These are phyloP conservation scores for Aptenodytes forsteri DNA, from an alignment of 2,113 vertebrate genomes.

Conservation along the genomic window DNA sequence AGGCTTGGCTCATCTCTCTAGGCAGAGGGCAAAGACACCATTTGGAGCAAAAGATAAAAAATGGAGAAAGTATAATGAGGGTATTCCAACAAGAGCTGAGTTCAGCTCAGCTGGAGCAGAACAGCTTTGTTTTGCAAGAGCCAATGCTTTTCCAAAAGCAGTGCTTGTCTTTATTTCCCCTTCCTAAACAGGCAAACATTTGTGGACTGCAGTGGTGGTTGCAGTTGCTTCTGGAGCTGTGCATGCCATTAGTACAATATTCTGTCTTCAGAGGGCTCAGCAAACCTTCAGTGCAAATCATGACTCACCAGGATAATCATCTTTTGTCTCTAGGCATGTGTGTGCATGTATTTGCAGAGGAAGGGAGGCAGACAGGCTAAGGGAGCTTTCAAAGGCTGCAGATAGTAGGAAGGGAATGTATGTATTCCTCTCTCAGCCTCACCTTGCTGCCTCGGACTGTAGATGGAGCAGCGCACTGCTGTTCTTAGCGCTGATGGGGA, in stretches of 20 bases:
- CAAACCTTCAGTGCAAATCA: neutral
- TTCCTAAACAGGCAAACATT: neutral
- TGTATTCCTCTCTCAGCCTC: neutral
- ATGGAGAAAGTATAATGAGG: neutral
- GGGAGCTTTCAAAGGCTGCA: neutral
- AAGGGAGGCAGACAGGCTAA: neutral
- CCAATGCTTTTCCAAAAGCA: neutral
- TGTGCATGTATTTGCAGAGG: conserved; percentile 11
- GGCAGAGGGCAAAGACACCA: neutral
- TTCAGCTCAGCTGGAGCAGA: neutral
- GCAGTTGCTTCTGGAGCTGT: neutral
- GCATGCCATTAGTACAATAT: neutral
- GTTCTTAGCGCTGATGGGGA: neutral
- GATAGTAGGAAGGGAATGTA: neutral
- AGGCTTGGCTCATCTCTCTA: neutral
- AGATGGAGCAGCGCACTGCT: neutral
- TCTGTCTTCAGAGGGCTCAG: conserved; percentile 17
- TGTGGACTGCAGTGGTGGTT: neutral
- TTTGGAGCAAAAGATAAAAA: neutral
- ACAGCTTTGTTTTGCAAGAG: neutral
- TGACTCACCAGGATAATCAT: conserved; percentile 27
- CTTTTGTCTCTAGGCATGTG: conserved; percentile 33
- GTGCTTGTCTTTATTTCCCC: neutral
- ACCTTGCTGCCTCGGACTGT: conserved; percentile 34
- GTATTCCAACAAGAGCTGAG: neutral